These are phyloP conservation scores for Serinus canaria DNA, from an alignment of 2,113 vertebrate species.

Conservation along the genomic window DNA sequence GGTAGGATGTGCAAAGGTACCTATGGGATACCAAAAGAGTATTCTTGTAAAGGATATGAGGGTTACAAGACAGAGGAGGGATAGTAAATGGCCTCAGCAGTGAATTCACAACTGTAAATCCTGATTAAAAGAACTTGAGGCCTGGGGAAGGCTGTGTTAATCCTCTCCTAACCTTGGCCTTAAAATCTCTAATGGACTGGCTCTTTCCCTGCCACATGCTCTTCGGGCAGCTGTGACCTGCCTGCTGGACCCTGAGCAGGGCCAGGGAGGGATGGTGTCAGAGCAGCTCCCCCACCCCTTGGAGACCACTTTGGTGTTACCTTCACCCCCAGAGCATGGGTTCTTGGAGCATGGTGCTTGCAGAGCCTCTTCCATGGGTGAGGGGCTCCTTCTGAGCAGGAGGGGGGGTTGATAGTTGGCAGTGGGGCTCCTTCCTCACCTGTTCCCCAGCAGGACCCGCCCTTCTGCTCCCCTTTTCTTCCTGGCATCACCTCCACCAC, in stretches of 20 bases:
- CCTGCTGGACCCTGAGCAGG: not conserved
- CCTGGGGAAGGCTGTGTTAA: not conserved
- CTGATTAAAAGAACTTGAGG: not conserved
- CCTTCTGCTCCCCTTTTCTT: not conserved
- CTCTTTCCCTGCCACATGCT: not conserved
- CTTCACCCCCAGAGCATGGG: fast-evolving
- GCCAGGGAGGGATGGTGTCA: not conserved
- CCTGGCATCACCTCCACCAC: not conserved
- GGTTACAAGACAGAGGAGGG: not conserved
- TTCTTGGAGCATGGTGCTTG: fast-evolving
- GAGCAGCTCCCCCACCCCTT: not conserved
- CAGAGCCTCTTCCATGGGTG: fast-evolving
- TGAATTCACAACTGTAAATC: not conserved
- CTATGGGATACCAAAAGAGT: not conserved
- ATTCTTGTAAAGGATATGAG: not conserved
- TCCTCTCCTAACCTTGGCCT: conserved; percentile 1
- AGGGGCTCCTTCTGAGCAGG: not conserved
- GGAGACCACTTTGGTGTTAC: fast-evolving
- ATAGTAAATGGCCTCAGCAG: not conserved
- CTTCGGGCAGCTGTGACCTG: not conserved
- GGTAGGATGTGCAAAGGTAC: not conserved
- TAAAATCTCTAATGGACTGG: fast-evolving
- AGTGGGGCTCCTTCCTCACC: not conserved
- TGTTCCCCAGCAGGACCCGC: not conserved
- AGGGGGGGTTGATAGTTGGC: fast-evolving